Percentiles rank a stretch among this genome's conserved stretches.
These are phyloP conservation scores for Xerus rutilus DNA, from an alignment of 2,797 vertebrate species.

Conservation along the genomic window DNA sequence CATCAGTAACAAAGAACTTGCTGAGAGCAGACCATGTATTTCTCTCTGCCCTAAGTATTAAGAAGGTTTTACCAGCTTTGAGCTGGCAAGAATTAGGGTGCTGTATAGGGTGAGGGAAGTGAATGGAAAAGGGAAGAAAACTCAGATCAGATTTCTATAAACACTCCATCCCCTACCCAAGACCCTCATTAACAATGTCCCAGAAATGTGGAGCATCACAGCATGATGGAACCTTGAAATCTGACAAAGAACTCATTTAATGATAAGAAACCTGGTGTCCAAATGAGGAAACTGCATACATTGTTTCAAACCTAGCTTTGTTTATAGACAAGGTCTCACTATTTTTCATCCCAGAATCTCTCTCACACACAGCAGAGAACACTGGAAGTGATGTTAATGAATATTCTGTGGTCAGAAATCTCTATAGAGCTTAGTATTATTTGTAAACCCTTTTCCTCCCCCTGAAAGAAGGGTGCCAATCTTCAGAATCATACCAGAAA, in stretches of 20 bases:
- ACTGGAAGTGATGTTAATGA: neutral
- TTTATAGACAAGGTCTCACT: neutral
- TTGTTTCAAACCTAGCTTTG: neutral
- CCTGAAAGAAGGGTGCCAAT: neutral
- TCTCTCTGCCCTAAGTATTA: neutral
- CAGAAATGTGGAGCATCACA: neutral
- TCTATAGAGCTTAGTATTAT: neutral
- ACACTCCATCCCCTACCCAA: accelerated
- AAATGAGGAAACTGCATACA: neutral
- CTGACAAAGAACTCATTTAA: neutral
- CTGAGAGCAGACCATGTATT: neutral
- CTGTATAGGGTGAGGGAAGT: neutral
- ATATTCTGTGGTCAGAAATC: neutral
- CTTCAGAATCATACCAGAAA: constrained; percentile 37
- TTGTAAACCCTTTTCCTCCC: neutral
- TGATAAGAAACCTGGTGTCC: neutral
- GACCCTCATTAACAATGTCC: neutral
- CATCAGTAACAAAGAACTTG: neutral
- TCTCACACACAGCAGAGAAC: neutral
- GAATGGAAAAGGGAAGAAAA: neutral
- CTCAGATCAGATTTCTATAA: neutral
- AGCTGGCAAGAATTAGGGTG: neutral
- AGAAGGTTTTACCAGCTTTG: neutral
- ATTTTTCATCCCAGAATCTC: neutral
- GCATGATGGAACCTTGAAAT: neutral